Percentiles rank a stretch among this genome's conserved stretches.
These are phyloP conservation scores for Austrolebias charrua DNA, from an alignment of 2,797 vertebrate genomes.

Conservation along the genomic window DNA sequence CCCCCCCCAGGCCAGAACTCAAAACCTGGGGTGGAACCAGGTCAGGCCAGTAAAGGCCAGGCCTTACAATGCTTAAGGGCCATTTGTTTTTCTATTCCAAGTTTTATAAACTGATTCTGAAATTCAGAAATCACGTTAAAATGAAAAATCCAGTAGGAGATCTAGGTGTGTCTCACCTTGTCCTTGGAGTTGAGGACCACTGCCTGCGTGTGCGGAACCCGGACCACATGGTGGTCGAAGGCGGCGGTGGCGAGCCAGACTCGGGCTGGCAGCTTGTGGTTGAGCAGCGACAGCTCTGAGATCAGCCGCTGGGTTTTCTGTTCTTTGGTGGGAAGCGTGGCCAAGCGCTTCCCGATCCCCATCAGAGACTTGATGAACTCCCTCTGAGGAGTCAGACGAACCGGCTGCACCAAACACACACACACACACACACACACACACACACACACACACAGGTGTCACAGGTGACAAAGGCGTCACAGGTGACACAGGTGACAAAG, in stretches of 20 bases:
- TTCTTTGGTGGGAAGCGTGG: constrained; percentile 94
- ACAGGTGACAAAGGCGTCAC: not conserved
- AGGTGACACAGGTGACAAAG: no score
- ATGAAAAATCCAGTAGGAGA: no score
- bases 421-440: not conserved
- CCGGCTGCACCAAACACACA: constrained; percentile 76
- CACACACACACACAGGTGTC: not conserved
- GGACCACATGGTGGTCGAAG: constrained; percentile 91
- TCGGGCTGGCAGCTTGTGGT: constrained; percentile 92
- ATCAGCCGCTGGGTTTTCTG: constrained; percentile 94
- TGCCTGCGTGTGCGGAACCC: constrained; percentile 92
- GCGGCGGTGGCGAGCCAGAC: constrained; percentile 93
- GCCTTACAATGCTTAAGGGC: no score
- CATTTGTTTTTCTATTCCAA: no score
- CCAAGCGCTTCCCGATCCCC: constrained; percentile 92
- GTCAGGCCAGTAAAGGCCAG: no score
- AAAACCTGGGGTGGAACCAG: no score
- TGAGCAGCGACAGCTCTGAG: constrained; percentile 93
- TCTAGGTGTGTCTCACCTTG: constrained; percentile 79
- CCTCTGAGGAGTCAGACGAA: constrained; percentile 89
- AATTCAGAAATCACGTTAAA: no score
- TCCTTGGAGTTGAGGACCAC: constrained; percentile 97
- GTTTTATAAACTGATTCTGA: no score
- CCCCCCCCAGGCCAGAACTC: no score
- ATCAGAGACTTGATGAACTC: constrained; percentile 96